Conservation (phyloP, 2,113 vertebrate genomes). For the Trachemys scripta region DNA sequence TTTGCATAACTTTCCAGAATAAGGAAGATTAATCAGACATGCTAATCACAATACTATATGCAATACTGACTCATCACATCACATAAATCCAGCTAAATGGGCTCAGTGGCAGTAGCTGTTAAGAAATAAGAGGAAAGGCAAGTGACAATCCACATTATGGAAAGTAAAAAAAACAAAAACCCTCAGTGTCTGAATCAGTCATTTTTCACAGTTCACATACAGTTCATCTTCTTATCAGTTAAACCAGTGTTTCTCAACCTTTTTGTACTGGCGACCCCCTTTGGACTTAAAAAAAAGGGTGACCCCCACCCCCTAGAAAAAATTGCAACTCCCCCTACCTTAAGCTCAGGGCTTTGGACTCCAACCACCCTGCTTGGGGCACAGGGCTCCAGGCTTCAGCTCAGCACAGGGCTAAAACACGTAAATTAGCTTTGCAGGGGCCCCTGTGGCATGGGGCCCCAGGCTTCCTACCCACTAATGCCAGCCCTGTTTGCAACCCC, state of each 20-base stretch:
- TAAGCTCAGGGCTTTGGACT: too few species aligned
- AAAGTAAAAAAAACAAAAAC: constrained; percentile 26
- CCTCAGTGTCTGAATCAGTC: constrained; percentile 1
- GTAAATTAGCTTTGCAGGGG: too few species aligned
- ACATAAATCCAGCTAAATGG: constrained; percentile 57
- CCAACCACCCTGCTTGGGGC: too few species aligned
- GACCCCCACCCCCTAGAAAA: too few species aligned
- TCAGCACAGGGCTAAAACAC: too few species aligned
- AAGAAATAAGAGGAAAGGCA: constrained; percentile 37
- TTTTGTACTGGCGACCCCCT: too few species aligned
- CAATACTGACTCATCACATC: constrained; percentile 43
- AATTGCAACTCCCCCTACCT: too few species aligned
- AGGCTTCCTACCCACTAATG: too few species aligned
- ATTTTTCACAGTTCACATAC: constrained; percentile 5
- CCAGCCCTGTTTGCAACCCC: too few species aligned
- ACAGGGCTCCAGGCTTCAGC: too few species aligned
- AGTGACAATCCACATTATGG: constrained; percentile 18
- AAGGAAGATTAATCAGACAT: constrained; percentile 64
- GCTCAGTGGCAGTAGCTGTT: constrained; percentile 13
- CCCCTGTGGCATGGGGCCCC: too few species aligned
- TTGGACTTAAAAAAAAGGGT: too few species aligned
- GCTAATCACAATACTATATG: constrained; percentile 63
- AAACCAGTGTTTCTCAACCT: background rate
- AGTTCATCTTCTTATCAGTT: background rate
- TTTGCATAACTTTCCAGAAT: constrained; percentile 41